Percentiles rank a stretch among this genome's conserved stretches.
Conservation (phyloP, 2,888 invertebrate species). For the Blastobasis adustella region DNA sequence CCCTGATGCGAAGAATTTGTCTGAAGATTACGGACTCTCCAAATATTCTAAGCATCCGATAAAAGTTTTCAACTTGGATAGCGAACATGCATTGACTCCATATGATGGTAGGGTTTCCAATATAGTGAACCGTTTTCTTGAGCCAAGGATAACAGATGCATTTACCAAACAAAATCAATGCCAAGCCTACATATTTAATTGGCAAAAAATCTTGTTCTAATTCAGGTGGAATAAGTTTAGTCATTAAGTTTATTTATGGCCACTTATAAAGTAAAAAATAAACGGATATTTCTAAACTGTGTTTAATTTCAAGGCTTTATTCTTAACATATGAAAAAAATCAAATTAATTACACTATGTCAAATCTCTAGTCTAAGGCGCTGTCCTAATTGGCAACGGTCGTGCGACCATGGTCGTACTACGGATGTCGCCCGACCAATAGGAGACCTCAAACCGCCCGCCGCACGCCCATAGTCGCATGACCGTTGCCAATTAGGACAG, state of each 20-base stretch:
- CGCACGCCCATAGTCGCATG: no score
- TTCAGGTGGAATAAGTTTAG: constrained; percentile 2
- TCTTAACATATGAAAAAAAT: no score
- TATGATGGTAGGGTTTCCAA: constrained; percentile 33
- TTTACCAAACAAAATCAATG: constrained; percentile 31
- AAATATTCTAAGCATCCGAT: constrained; percentile 33
- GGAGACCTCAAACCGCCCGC: no score
- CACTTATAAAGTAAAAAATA: constrained; percentile 10
- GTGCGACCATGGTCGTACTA: no score
- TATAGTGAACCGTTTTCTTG: constrained; percentile 32
- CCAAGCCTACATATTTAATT: constrained; percentile 19
- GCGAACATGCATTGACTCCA: constrained; percentile 27
- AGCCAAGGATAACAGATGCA: constrained; percentile 22
- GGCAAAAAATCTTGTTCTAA: constrained; percentile 5
- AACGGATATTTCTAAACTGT: no score
- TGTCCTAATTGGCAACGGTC: no score
- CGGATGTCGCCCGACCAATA: no score
- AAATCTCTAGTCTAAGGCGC: no score
- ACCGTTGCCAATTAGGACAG: no score
- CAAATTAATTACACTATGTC: no score
- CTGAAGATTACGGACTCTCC: constrained; percentile 35
- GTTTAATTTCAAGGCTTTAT: no score
- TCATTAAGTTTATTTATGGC: constrained; percentile 19
- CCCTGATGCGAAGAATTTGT: constrained; percentile 14
- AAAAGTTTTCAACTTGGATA: constrained; percentile 25